Percentiles rank a stretch among this genome's conserved stretches.
Conservation (phyloP, 2,888 invertebrate species). For the Chrysolina haemoptera region DNA sequence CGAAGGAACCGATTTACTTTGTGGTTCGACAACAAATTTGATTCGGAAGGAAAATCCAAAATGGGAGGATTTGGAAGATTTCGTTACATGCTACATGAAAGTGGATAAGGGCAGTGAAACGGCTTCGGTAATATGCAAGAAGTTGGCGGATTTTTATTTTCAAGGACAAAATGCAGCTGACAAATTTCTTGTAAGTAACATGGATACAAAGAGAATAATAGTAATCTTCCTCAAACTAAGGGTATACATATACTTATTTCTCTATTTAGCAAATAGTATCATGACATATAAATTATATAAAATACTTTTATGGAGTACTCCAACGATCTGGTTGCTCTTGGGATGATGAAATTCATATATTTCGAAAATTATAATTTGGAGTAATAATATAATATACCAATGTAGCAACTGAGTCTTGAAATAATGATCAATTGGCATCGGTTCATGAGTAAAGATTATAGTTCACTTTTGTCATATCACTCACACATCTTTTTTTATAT, state of each 20-base stretch:
- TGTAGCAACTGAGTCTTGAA: too few species aligned
- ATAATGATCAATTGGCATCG: too few species aligned
- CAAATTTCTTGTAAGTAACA: neutral
- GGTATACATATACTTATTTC: neutral
- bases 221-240: neutral
- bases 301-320: too few species aligned
- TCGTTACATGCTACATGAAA: neutral
- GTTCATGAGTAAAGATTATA: too few species aligned
- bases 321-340: too few species aligned
- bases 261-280: too few species aligned
- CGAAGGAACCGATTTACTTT: neutral
- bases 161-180: neutral
- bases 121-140: neutral
- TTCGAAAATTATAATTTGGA: too few species aligned
- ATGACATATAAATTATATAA: too few species aligned
- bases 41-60: neutral
- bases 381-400: too few species aligned
- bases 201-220: neutral
- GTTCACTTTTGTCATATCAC: too few species aligned
- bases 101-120: neutral
- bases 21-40: neutral
- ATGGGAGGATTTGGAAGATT: neutral
- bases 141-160: neutral
- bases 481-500: too few species aligned
- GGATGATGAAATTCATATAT: too few species aligned